A percentile compares a stretch with the other conserved stretches of the same genome.
Evolutionary conservation across 2,888 invertebrate genomes (phyloP).

Genomic region (Drosophila subsilvestris): DNA sequence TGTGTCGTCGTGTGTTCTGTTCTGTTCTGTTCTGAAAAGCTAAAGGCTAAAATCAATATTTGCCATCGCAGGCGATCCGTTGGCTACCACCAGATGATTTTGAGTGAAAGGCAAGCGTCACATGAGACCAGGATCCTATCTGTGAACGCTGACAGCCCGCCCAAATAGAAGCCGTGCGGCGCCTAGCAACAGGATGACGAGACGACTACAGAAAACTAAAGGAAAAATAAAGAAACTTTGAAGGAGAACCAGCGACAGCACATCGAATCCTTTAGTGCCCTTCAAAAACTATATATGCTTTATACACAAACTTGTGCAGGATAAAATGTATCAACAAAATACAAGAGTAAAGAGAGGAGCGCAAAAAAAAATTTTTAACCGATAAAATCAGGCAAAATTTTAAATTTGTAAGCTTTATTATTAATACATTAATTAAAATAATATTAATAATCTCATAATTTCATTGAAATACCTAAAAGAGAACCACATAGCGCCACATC

Average conservation of each 20-base stretch:
- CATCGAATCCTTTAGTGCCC: background rate
- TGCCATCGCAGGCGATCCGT: slow-evolving; percentile 22
- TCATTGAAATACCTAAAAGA: too few relatives aligned
- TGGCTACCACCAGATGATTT: slow-evolving; percentile 16
- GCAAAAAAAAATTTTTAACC: too few relatives aligned
- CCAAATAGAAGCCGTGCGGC: slow-evolving; percentile 25
- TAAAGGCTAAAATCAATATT: slow-evolving; percentile 65
- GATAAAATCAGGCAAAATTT: too few relatives aligned
- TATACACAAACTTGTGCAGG: too few relatives aligned
- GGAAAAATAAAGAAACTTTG: background rate
- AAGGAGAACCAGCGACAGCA: too few relatives aligned
- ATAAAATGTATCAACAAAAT: background rate
- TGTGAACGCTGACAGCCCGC: slow-evolving; percentile 28
- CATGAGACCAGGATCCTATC: slow-evolving; percentile 9
- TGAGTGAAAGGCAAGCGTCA: background rate
- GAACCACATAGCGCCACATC: background rate
- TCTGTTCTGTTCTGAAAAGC: slow-evolving; percentile 25
- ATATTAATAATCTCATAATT: too few relatives aligned
- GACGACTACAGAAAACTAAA: slow-evolving; percentile 4
- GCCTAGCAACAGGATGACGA: slow-evolving; percentile 69
- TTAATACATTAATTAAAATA: too few relatives aligned
- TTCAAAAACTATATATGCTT: too few relatives aligned
- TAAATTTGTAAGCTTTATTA: too few relatives aligned
- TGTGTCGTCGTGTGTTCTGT: background rate
- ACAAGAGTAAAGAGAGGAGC: background rate